Percentiles rank a stretch among this genome's conserved stretches.
phyloP scores from a whole-genome alignment of 2,113 vertebrate genomes.

The Pseudorhombus dupliciocellatus region DNA sequence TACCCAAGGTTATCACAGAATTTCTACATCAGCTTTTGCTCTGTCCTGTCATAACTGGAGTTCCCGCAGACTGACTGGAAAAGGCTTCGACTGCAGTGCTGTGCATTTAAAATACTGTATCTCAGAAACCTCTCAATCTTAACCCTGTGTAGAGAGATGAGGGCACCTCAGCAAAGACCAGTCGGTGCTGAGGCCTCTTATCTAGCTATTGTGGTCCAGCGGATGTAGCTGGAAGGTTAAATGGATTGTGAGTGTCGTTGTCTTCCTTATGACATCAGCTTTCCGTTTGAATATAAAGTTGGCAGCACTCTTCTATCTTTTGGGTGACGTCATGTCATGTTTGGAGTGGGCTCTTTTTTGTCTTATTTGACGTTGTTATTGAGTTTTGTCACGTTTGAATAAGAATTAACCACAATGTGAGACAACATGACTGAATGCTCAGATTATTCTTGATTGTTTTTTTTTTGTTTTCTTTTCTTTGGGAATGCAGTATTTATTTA shows the following conservation, averaged over 20 bases:
- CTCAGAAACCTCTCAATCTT: neutral
- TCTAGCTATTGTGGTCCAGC: neutral
- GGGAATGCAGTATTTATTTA: conserved; percentile 12
- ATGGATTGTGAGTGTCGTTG: neutral
- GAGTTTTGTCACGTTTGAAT: neutral
- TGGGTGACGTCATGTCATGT: no score
- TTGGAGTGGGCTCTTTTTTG: no score
- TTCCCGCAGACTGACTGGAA: neutral
- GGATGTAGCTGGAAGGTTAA: conserved; percentile 1
- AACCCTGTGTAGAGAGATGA: neutral
- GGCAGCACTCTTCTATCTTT: neutral
- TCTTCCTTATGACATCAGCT: neutral
- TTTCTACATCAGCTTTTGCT: neutral
- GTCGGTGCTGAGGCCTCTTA: neutral
- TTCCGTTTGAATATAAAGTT: neutral
- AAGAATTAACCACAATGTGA: neutral
- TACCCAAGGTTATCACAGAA: neutral
- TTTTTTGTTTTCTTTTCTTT: neutral
- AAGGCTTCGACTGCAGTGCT: neutral
- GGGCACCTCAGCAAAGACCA: conserved; percentile 7
- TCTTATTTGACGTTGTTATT: neutral
- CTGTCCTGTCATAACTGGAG: neutral
- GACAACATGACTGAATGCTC: neutral
- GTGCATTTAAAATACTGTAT: conserved; percentile 4
- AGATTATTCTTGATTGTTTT: neutral